A percentile compares a stretch with the other conserved stretches of the same genome.
These are phyloP conservation scores for Xiphophorus birchmanni DNA, from an alignment of 2,797 vertebrate genomes.

Conservation along the genomic window DNA sequence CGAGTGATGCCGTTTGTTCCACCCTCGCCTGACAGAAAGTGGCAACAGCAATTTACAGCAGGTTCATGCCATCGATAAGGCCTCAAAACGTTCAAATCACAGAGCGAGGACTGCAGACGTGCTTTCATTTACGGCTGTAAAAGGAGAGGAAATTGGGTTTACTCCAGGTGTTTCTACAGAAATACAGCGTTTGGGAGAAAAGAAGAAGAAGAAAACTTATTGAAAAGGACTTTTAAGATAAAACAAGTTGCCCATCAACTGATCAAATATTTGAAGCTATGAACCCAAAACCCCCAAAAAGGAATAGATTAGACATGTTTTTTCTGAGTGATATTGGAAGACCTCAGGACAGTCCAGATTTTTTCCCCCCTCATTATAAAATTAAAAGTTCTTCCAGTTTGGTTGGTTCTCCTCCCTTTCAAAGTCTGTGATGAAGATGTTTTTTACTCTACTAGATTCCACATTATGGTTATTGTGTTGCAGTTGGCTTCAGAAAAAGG, in stretches of 20 bases:
- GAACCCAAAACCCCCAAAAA: neutral
- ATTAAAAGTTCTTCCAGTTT: neutral
- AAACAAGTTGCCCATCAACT: neutral
- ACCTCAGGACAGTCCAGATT: neutral
- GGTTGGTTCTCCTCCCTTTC: neutral
- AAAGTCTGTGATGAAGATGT: neutral
- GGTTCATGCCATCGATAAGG: slow-evolving; percentile 18
- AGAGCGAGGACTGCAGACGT: neutral
- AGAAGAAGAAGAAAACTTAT: neutral
- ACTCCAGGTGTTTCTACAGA: neutral
- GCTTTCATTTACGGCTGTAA: slow-evolving; percentile 21
- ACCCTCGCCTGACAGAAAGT: slow-evolving; percentile 12
- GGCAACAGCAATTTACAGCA: slow-evolving; percentile 23
- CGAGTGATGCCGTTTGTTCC: neutral
- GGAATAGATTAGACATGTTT: neutral
- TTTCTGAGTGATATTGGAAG: neutral
- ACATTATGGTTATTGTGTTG: neutral
- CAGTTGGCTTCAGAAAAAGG: neutral
- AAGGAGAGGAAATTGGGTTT: slow-evolving; percentile 17
- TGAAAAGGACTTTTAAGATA: neutral
- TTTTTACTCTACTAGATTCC: neutral
- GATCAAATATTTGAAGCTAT: neutral
- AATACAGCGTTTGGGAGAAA: neutral
- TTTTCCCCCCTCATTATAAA: neutral
- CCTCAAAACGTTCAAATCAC: slow-evolving; percentile 19